Conservation (phyloP, 1,140 invertebrate species). For the Ridgeia piscesae region DNA sequence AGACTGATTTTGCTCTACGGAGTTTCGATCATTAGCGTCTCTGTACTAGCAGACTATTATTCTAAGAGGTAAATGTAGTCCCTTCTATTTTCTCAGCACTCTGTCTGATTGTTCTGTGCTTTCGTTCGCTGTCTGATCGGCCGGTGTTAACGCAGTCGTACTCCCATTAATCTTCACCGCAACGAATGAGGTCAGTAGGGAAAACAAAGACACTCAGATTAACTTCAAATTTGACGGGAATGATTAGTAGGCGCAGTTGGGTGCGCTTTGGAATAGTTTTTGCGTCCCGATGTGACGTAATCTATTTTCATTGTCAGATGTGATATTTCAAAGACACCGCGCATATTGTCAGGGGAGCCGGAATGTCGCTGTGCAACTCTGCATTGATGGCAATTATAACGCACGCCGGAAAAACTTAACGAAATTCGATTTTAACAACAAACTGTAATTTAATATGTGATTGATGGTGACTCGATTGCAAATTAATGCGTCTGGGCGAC, state of each 20-base stretch:
- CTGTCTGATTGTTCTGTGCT: neutral
- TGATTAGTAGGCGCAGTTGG: neutral
- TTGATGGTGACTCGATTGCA: neutral
- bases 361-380: neutral
- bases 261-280: neutral
- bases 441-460: neutral
- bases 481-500: neutral
- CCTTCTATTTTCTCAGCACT: neutral
- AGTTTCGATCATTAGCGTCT: too few species aligned
- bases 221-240: neutral
- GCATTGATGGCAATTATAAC: neutral
- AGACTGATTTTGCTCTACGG: too few species aligned
- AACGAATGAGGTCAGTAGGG: neutral
- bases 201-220: neutral
- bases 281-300: neutral
- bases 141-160: neutral
- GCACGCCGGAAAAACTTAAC: neutral
- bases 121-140: neutral
- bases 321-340: neutral
- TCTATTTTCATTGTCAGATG: neutral
- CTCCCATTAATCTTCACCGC: neutral
- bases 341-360: neutral
- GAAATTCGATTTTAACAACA: neutral
- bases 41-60: too few species aligned
- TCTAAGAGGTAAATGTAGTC: too few species aligned